These are phyloP conservation scores for Python bivittatus DNA, from an alignment of 2,113 vertebrate genomes.

Conservation along the genomic window DNA sequence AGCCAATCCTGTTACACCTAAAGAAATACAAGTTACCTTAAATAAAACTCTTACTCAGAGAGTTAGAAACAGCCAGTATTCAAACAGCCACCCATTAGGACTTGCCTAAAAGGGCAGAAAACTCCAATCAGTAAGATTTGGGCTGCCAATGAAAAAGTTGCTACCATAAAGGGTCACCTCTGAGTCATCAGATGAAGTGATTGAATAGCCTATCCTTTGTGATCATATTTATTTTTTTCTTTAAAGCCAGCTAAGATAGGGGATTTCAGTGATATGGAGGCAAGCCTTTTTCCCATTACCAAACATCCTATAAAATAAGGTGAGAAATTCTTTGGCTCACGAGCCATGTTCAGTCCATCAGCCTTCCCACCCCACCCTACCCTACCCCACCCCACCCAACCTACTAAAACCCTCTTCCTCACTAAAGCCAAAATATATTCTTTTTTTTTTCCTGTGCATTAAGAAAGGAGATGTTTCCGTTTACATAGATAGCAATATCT, in stretches of 20 bases:
- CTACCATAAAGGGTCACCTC: neutral
- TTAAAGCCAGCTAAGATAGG: neutral
- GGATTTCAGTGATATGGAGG: neutral
- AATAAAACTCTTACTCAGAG: no score
- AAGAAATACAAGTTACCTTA: neutral
- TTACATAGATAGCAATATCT: no score
- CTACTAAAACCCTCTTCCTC: no score
- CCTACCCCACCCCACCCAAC: no score
- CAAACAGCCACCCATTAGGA: neutral
- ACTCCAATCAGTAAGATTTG: neutral
- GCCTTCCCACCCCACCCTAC: no score
- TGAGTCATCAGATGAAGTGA: neutral
- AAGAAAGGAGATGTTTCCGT: no score
- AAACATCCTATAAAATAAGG: no score
- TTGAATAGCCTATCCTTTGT: neutral
- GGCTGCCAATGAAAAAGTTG: neutral
- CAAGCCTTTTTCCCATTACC: neutral
- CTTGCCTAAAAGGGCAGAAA: no score
- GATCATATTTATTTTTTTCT: neutral
- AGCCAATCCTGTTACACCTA: neutral
- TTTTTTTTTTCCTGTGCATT: no score
- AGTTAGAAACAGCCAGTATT: no score
- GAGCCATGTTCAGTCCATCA: neutral
- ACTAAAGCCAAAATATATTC: no score
- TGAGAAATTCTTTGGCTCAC: neutral